These are phyloP conservation scores for Arizona elegans DNA, from an alignment of 2,113 vertebrate genomes.

Conservation along the genomic window DNA sequence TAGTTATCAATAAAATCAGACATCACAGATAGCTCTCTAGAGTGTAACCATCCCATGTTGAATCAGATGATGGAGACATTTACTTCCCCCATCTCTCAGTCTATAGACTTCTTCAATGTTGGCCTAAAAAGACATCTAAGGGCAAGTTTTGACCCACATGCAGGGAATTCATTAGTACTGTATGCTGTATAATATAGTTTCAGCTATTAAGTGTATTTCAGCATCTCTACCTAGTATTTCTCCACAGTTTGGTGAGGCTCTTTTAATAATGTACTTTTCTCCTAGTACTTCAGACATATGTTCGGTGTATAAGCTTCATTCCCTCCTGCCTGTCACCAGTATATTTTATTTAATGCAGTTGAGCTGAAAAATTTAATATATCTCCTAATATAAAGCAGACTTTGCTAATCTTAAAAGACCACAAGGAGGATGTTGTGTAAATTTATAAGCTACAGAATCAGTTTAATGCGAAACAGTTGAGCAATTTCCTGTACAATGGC, in stretches of 20 bases:
- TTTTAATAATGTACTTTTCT: constrained; percentile 48
- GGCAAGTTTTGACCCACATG: constrained; percentile 50
- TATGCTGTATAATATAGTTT: neutral
- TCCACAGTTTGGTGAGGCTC: constrained; percentile 32
- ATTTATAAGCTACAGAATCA: constrained; percentile 17
- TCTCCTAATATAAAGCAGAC: constrained; percentile 46
- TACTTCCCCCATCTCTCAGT: constrained; percentile 39
- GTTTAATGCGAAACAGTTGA: constrained; percentile 20
- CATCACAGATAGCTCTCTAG: neutral
- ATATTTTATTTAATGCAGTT: constrained; percentile 48
- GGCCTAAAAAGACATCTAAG: constrained; percentile 49
- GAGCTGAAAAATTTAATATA: constrained; percentile 33
- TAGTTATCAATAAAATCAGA: neutral
- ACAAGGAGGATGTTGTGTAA: neutral
- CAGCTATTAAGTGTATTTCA: constrained; percentile 40
- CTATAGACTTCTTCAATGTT: constrained; percentile 49
- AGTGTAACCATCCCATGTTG: constrained; percentile 24
- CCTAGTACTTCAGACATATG: constrained; percentile 23
- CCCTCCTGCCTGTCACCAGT: constrained; percentile 24
- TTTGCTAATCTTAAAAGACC: constrained; percentile 37
- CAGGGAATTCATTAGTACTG: constrained; percentile 40
- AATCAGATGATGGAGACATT: constrained; percentile 49
- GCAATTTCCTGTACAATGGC: constrained; percentile 14
- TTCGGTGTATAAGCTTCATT: constrained; percentile 35
- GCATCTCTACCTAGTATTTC: constrained; percentile 31